These are phyloP conservation scores for Neoaliturus tenellus DNA, from an alignment of 2,888 invertebrate species.

Conservation along the genomic window DNA sequence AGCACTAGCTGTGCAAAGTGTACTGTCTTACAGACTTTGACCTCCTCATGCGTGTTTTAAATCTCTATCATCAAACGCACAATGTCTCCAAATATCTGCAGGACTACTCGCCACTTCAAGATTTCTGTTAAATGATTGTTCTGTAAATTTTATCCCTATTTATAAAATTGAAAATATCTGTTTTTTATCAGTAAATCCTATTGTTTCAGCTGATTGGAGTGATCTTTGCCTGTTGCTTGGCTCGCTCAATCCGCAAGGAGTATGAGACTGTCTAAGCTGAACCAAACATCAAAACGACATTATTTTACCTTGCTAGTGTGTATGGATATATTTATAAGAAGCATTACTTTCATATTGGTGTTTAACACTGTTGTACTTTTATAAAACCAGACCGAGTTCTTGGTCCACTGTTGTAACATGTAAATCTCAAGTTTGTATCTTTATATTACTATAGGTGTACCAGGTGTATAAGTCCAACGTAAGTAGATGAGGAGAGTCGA, in stretches of 20 bases:
- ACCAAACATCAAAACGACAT: background rate
- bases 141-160: no score
- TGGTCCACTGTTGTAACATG: slow-evolving; percentile 18
- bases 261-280: slow-evolving; percentile 66
- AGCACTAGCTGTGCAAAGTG: no score
- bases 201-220: slow-evolving; percentile 84
- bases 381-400: slow-evolving; percentile 18
- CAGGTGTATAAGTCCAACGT: background rate
- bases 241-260: slow-evolving; percentile 89
- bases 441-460: slow-evolving; percentile 24
- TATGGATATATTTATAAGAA: slow-evolving; percentile 20
- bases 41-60: no score
- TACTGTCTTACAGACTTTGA: no score
- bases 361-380: slow-evolving; percentile 30
- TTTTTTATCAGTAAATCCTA: slow-evolving; percentile 66
- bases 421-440: slow-evolving; percentile 45
- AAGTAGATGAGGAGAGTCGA: background rate
- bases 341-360: slow-evolving; percentile 34
- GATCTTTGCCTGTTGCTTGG: slow-evolving; percentile 94
- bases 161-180: no score
- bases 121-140: no score
- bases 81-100: no score
- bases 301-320: background rate
- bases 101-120: no score
- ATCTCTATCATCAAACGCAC: no score